Base-by-base conservation (phyloP, 1,140 invertebrate species). In the Brachionus koreanus region DNA sequence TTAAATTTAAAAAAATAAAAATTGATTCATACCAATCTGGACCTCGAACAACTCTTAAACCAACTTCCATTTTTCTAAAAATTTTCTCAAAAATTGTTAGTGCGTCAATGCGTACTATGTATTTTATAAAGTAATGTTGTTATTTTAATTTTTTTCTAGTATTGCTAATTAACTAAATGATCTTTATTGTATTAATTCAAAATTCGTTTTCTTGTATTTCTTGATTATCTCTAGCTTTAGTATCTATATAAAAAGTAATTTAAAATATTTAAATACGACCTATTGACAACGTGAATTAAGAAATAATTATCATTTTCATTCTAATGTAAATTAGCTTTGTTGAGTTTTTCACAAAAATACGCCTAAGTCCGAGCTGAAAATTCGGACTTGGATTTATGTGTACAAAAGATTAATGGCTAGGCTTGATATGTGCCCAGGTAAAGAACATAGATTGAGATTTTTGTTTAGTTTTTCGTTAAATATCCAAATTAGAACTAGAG, bases 31-130 rank as follows among this genome's bases (percentile, higher is more conserved):
- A 79, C 76, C 76, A 94, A 87, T 94, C 92, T 25, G 92, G 92
- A 9, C 93, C 93, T 69, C 93, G 89, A 7, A 94, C 93, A 89
- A 79, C 76, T 42, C 76, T 39, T 81, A 93, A 87, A 16, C 93
- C 93, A 9, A 92, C 89, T 85, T 92, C 91, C 85, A 91, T 84
- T 79, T 25, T 33, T 37, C 12, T 29, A 29, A 29, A 67, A 35
- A 35, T 67, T 67, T 67, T 67, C 29, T 16, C 6, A 19, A 49
- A 57, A 19, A 57, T 23, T 57, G 49, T 16, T 57, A 57, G 7
- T 23, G 49, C 49, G 3, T 19, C 19, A 16, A 7, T 9, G 33
- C 25, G 25, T 16, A 33, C 29, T 67, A 13, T 16, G 25, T 33
- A 13, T 13, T 13, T 2, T 63, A 35, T 35, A 13, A 33, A 67